Evolutionary conservation across 2,797 vertebrate genomes (phyloP).

Genomic region (Trichosurus vulpecula): DNA sequence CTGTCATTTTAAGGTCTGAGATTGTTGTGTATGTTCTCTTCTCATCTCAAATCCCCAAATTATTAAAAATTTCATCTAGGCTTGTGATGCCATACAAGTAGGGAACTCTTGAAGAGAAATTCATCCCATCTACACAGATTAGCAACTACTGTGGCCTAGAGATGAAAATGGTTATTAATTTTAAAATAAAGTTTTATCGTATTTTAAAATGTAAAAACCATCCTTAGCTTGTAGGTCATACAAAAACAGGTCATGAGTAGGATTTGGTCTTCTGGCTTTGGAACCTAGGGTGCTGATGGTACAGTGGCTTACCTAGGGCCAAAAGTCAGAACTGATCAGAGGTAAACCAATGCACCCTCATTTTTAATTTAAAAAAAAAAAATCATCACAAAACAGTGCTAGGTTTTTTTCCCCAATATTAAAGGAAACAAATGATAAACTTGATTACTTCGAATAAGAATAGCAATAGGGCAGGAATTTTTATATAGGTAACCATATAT

Average conservation of each 20-base stretch:
- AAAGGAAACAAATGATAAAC: neutral
- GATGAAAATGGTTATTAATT: neutral
- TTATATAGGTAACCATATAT: neutral
- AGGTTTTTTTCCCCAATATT: neutral
- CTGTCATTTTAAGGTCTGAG: constrained; percentile 46
- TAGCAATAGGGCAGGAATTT: neutral
- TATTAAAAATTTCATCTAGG: no score
- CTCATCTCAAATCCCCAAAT: neutral
- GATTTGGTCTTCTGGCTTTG: neutral
- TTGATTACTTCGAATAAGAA: neutral
- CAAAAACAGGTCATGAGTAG: neutral
- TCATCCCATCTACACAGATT: neutral
- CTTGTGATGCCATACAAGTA: neutral
- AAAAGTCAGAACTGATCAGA: constrained; percentile 7
- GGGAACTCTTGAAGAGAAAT: neutral
- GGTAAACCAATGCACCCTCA: constrained; percentile 18
- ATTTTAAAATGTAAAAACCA: neutral
- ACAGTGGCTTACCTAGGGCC: neutral
- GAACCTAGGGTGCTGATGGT: neutral
- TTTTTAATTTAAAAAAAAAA: constrained; percentile 45
- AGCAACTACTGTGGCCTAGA: neutral
- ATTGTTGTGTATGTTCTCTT: constrained; percentile 34
- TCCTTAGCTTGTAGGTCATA: neutral
- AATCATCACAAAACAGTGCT: constrained; percentile 38
- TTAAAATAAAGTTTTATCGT: neutral